These are phyloP conservation scores for Sepioteuthis lessoniana DNA, from an alignment of 2,888 invertebrate genomes.

Conservation along the genomic window DNA sequence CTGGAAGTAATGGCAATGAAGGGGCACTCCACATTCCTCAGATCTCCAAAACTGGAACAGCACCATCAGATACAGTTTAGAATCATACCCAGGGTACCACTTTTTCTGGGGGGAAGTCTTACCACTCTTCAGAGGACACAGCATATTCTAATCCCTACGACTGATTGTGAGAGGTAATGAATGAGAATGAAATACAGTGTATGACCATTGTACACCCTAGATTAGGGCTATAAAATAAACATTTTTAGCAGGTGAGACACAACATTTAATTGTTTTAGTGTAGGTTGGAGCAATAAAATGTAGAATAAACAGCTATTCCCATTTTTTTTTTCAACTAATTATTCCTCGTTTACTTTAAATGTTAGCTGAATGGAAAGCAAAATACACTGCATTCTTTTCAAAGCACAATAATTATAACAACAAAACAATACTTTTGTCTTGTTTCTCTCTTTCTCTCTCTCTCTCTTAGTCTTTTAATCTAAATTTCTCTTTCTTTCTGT, in stretches of 20 bases:
- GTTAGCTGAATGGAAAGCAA: neutral
- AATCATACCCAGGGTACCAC: too few species aligned
- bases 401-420: neutral
- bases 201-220: neutral
- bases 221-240: neutral
- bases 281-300: neutral
- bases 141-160: too few species aligned
- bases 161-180: too few species aligned
- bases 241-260: neutral
- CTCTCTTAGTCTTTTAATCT: neutral
- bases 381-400: neutral
- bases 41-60: too few species aligned
- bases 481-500: neutral
- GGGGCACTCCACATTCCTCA: too few species aligned
- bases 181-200: neutral
- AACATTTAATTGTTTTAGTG: neutral
- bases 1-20: too few species aligned
- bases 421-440: neutral
- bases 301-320: too few species aligned
- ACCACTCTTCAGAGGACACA: too few species aligned
- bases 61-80: too few species aligned
- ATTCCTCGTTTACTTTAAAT: neutral
- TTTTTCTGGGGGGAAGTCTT: too few species aligned
- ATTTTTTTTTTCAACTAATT: neutral
- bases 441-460: too few species aligned